phyloP scores from a whole-genome alignment of 2,113 vertebrate genomes.

The Nesoenas mayeri region DNA sequence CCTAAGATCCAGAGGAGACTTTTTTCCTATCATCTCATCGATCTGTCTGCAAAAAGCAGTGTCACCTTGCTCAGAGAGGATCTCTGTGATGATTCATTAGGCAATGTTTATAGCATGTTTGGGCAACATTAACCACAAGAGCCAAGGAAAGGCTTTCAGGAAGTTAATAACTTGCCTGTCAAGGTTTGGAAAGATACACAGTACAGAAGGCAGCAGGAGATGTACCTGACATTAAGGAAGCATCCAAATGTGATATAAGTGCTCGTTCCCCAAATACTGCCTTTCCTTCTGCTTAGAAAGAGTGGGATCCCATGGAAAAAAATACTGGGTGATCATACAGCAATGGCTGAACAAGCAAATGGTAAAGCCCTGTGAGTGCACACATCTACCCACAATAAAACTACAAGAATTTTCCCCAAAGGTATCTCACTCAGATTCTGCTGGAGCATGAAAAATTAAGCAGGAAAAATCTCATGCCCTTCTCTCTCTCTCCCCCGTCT shows the following conservation, averaged over 20 bases:
- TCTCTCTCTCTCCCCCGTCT: not conserved
- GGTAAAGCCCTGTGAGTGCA: not conserved
- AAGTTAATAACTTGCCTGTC: not conserved
- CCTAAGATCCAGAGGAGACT: not conserved
- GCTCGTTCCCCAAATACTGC: not conserved
- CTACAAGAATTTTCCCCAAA: not conserved
- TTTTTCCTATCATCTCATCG: not conserved
- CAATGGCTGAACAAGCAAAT: not conserved
- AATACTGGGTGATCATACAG: not conserved
- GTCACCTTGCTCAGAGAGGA: not conserved
- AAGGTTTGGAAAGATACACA: not conserved
- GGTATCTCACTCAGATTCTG: not conserved
- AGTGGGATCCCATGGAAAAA: not conserved
- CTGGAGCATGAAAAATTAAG: not conserved
- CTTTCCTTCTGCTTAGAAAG: not conserved
- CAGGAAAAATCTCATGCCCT: not conserved
- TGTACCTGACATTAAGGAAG: not conserved
- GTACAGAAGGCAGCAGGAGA: not conserved
- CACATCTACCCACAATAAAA: not conserved
- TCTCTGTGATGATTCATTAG: not conserved
- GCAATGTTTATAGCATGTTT: not conserved
- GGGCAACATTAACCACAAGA: not conserved
- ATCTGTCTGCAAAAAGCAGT: constrained; percentile 1
- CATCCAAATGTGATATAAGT: not conserved
- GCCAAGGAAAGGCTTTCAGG: not conserved